Evolutionary conservation across 2,113 vertebrate genomes (phyloP).

Genomic region (Smithornis capensis): DNA sequence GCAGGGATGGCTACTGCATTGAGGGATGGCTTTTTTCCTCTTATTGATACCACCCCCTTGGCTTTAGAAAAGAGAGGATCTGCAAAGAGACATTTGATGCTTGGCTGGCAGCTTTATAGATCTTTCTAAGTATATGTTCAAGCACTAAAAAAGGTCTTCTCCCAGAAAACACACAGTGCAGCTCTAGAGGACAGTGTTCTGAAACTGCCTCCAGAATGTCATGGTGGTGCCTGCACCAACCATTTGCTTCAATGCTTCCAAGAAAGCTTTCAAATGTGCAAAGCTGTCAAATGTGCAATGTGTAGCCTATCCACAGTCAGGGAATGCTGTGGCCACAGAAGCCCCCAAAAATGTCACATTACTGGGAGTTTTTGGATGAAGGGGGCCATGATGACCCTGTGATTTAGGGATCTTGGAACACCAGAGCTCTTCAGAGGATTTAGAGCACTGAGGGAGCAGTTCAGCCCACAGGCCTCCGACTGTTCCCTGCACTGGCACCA

Average conservation of each 20-base stretch:
- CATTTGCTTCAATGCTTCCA: slow-evolving; percentile 70
- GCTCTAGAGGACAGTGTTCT: background rate
- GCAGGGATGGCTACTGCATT: background rate
- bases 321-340: background rate
- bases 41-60: background rate
- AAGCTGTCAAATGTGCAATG: background rate
- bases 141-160: background rate
- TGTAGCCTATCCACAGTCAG: background rate
- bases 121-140: background rate
- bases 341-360: background rate
- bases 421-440: background rate
- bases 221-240: slow-evolving; percentile 58
- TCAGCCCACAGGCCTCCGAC: background rate
- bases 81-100: background rate
- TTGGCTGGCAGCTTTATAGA: background rate
- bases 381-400: fast-evolving
- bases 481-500: background rate
- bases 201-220: slow-evolving; percentile 9
- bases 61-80: background rate
- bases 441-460: background rate
- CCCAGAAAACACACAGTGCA: background rate
- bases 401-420: background rate
- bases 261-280: slow-evolving; percentile 65
- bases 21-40: background rate
- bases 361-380: background rate